phyloP scores from a whole-genome alignment of 2,797 vertebrate species.

The Tadarida brasiliensis region DNA sequence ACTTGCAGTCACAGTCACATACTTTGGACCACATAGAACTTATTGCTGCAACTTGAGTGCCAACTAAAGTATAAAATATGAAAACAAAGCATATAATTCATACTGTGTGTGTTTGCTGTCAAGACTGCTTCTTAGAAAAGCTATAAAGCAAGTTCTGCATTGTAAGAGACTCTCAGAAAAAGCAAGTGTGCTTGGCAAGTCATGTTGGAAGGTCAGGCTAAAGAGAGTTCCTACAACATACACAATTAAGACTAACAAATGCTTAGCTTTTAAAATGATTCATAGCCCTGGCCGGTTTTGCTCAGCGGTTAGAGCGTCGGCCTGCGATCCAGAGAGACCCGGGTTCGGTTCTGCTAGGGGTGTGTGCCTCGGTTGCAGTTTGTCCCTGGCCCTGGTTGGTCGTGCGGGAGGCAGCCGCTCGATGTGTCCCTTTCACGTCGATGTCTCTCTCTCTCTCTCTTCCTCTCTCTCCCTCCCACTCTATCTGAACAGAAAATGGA shows the following conservation, averaged over 20 bases:
- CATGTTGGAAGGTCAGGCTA: background rate
- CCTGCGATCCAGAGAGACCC: too few species aligned
- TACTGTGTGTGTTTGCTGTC: background rate
- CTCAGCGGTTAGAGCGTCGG: too few species aligned
- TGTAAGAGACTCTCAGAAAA: background rate
- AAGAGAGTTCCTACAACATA: background rate
- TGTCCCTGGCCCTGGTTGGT: too few species aligned
- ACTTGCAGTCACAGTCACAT: background rate
- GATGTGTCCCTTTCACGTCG: too few species aligned
- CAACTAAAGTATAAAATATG: background rate
- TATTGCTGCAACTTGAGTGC: background rate
- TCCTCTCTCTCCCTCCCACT: too few species aligned
- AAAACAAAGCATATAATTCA: conserved; percentile 7
- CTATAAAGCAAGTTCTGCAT: background rate
- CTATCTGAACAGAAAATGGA: too few species aligned
- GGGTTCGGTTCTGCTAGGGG: too few species aligned
- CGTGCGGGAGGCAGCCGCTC: too few species aligned
- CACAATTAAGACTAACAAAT: background rate
- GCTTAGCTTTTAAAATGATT: background rate
- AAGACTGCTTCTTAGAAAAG: background rate
- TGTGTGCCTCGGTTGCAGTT: too few species aligned
- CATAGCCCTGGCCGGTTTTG: too few species aligned
- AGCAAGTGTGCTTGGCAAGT: background rate
- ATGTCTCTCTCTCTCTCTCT: too few species aligned
- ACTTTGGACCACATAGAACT: background rate